Evolutionary conservation across 2,113 vertebrate species (phyloP).

Genomic region (Coptodon bakossiorum): DNA sequence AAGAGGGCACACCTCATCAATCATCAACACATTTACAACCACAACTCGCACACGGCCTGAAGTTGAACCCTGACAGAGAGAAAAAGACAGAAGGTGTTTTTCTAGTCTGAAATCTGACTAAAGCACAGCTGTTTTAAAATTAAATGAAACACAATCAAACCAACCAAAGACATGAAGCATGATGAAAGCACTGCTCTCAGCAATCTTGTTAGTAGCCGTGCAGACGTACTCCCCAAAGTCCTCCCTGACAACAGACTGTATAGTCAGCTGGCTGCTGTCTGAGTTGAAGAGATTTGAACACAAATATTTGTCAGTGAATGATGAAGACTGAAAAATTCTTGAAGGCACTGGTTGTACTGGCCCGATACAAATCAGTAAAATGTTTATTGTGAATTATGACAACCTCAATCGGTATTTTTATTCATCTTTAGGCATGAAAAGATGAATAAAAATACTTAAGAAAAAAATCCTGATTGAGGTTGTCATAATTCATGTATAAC

Average conservation of each 20-base stretch:
- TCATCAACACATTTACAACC: conserved; percentile 28
- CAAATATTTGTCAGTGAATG: no score
- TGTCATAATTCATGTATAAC: no score
- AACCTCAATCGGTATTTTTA: no score
- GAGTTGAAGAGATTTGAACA: conserved; percentile 64
- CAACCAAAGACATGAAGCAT: conserved; percentile 65
- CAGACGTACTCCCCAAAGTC: conserved; percentile 66
- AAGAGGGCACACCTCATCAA: conserved; percentile 63
- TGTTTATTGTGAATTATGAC: no score
- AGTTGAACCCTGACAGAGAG: conserved; percentile 6
- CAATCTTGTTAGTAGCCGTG: conserved; percentile 62
- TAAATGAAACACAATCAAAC: neutral
- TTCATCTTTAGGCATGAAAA: no score
- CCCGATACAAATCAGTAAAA: no score
- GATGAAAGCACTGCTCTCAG: conserved; percentile 13
- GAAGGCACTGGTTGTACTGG: no score
- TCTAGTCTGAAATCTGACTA: neutral
- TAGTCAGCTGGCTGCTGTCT: conserved; percentile 62
- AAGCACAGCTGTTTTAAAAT: neutral
- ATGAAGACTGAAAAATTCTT: no score
- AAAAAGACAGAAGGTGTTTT: neutral
- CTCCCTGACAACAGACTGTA: conserved; percentile 38
- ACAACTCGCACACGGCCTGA: conserved; percentile 8
- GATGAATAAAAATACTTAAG: no score
- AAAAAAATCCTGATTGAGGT: no score